Evolutionary conservation across 2,113 vertebrate genomes (phyloP).

Genomic region (Glaucidium brasilianum): DNA sequence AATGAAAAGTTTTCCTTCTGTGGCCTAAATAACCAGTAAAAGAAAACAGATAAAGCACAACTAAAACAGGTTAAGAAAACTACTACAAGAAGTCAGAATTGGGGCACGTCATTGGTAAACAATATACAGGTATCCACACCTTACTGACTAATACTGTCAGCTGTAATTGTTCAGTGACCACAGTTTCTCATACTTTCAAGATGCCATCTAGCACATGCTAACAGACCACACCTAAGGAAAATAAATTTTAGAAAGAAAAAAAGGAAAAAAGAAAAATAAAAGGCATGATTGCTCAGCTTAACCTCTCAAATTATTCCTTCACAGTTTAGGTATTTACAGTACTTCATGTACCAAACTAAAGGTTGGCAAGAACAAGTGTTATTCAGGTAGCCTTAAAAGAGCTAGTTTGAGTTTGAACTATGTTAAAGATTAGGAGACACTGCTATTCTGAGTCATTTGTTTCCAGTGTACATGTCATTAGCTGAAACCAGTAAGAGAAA

Average conservation of each 20-base stretch:
- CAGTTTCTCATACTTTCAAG: neutral
- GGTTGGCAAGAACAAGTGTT: neutral
- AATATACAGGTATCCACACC: neutral
- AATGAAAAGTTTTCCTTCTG: neutral
- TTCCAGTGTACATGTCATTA: neutral
- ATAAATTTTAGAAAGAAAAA: neutral
- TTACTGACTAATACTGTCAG: neutral
- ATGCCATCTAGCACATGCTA: neutral
- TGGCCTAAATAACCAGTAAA: neutral
- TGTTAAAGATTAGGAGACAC: neutral
- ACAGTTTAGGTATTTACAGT: neutral
- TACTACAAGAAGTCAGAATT: neutral
- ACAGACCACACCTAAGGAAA: constrained; percentile 24
- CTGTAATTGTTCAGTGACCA: neutral
- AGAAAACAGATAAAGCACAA: neutral
- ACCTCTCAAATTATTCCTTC: neutral
- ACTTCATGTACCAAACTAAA: neutral
- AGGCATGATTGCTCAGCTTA: neutral
- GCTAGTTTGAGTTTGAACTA: neutral
- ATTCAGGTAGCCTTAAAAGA: neutral
- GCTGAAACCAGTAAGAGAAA: neutral
- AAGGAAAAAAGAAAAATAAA: neutral
- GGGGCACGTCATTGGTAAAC: accelerated
- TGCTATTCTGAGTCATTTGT: constrained; percentile 6
- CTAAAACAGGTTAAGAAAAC: neutral